Evolutionary conservation across 2,888 invertebrate genomes (phyloP).

Genomic region (Endotricha flammealis): DNA sequence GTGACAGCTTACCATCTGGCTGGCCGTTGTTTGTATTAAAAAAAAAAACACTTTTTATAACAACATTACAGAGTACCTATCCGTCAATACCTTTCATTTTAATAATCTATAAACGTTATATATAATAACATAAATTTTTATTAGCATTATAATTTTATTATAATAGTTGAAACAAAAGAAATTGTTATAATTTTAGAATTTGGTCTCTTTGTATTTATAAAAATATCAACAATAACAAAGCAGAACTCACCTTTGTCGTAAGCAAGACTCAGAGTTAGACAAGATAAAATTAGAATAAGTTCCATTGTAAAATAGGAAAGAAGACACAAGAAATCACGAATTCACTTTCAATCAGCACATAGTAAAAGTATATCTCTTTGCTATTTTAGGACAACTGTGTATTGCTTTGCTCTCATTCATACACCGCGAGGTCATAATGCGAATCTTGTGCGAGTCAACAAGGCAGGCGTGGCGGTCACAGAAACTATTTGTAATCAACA

Average conservation of each 20-base stretch:
- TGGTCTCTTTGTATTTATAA: too few species aligned
- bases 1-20: too few species aligned
- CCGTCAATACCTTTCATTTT: too few species aligned
- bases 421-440: not conserved
- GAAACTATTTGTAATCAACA: not conserved
- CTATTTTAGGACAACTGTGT: not conserved
- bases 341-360: constrained; percentile 18
- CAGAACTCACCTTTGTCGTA: constrained; percentile 52
- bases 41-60: too few species aligned
- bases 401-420: not conserved
- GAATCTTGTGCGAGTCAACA: constrained; percentile 19
- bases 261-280: constrained; percentile 39
- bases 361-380: not conserved
- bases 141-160: too few species aligned
- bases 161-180: not conserved
- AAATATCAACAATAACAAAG: not conserved
- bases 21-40: too few species aligned
- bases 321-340: constrained; percentile 8
- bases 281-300: constrained; percentile 47
- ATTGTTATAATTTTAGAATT: constrained; percentile 1
- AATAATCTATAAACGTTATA: too few species aligned
- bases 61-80: too few species aligned
- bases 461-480: constrained; percentile 21
- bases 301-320: constrained; percentile 36
- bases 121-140: too few species aligned